Base-by-base conservation (phyloP, 2,113 vertebrate genomes). In the Pteruthius melanotis region DNA sequence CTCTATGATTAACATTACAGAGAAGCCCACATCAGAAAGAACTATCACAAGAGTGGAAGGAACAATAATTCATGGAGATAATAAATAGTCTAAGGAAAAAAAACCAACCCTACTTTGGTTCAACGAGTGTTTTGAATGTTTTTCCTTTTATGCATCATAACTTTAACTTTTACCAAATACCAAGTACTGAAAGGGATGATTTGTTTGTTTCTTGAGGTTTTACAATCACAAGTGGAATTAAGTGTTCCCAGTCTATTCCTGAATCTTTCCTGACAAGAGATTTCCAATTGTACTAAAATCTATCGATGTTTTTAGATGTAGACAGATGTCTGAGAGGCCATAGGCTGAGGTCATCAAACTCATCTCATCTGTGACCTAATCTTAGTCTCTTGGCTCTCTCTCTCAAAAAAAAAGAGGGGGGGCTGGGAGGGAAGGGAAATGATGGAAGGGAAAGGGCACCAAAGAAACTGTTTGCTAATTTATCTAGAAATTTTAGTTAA, bases 1-100 rank as follows among this genome's bases (percentile, higher is more conserved):
- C 96, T 96, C 86, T 85, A 14, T 87, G 74, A 97, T 97, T 97
- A 95, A 85, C 94, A 97, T 96, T 27, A 95, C 94, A 95, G 91
- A 96, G 94, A 84, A 82, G 82, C 31, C 71, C 90, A 64, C 83
- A 65, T 59, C 94, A 93, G 92, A 89, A 89, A 89, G 68, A 63
- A 59, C 84, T 57, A 93, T 79, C 66, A 59, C 90, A n/a, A 44
- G 78, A 89, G 56, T 81, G 71, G 63, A 89, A 84, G 40, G 70
- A 93, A 84, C 95, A 86, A 47, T 96, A 97, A 95, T 93, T 96
- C 94, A 96, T 45, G 66, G 40, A 86, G 93, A 92, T 90, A 94
- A 95, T 68, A 95, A 94, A 88, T 9, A 81, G 42, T 79, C 53
- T 13, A 27, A 76, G 31, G 72, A 65, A 59, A 28, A 65, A 54